Conservation (phyloP, 2,888 invertebrate genomes). For the Theodoxus fluviatilis region DNA sequence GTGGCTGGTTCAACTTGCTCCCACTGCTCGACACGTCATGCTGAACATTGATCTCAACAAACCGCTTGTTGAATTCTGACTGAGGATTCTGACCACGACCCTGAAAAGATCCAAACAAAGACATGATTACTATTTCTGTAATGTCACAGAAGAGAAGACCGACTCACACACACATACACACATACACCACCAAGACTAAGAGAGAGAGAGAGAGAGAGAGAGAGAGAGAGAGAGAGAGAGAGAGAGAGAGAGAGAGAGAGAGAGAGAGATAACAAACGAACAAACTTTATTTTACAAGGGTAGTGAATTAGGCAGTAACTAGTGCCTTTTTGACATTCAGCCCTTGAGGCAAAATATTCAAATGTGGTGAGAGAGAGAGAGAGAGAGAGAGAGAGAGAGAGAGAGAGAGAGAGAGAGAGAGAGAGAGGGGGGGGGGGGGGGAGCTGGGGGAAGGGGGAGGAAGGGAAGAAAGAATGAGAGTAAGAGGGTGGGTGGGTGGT, state of each 20-base stretch:
- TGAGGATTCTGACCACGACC: slow-evolving; percentile 13
- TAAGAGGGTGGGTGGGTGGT: neutral
- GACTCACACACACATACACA: slow-evolving; percentile 7
- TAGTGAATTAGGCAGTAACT: too few relatives aligned
- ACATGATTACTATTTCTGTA: neutral
- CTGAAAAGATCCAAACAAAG: slow-evolving; percentile 19
- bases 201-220: too few relatives aligned
- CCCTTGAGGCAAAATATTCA: too few relatives aligned
- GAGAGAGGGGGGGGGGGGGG: too few relatives aligned
- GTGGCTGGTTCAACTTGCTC: neutral
- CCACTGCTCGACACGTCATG: slow-evolving; percentile 35
- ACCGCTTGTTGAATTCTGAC: neutral
- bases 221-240: too few relatives aligned
- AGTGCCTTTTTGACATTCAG: too few relatives aligned
- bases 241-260: too few relatives aligned
- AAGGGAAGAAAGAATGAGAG: neutral
- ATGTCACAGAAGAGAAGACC: neutral
- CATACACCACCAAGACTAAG: slow-evolving; percentile 9
- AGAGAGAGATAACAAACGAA: too few relatives aligned
- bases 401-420: too few relatives aligned
- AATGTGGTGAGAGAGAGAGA: too few relatives aligned
- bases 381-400: too few relatives aligned
- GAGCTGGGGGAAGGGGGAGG: neutral
- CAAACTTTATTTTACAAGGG: too few relatives aligned
- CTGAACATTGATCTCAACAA: slow-evolving; percentile 44